phyloP scores from a whole-genome alignment of 2,888 invertebrate genomes.

The Parochlus steinenii region DNA sequence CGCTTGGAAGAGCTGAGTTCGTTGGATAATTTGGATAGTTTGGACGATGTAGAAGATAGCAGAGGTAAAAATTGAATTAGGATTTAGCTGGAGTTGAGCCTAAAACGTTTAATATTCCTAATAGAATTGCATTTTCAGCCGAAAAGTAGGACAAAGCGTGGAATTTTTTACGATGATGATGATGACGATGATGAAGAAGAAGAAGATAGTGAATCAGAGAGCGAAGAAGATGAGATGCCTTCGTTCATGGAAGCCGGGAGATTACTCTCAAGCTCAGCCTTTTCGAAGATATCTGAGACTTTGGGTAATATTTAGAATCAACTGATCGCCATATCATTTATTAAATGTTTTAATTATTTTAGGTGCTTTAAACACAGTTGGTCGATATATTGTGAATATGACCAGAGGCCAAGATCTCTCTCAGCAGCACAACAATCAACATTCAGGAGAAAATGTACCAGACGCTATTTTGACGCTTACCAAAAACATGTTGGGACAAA shows the following conservation, averaged over 20 bases:
- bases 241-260: constrained; percentile 32
- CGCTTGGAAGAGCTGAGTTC: too few relatives aligned
- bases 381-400: constrained; percentile 70
- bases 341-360: too few relatives aligned
- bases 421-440: constrained; percentile 25
- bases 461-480: constrained; percentile 64
- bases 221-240: constrained; percentile 21
- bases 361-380: constrained; percentile 73
- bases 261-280: constrained; percentile 41
- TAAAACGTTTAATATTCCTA: constrained; percentile 3
- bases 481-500: constrained; percentile 55
- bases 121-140: constrained; percentile 12
- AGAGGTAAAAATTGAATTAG: too few relatives aligned
- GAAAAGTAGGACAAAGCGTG: constrained; percentile 5
- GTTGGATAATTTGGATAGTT: too few relatives aligned
- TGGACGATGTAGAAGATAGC: too few relatives aligned
- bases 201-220: constrained; percentile 18
- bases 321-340: neutral
- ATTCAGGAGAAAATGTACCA: constrained; percentile 45
- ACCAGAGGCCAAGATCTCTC: constrained; percentile 34
- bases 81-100: neutral
- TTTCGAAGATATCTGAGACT: constrained; percentile 44
- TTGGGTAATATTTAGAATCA: constrained; percentile 19
- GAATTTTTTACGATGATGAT: constrained; percentile 10
- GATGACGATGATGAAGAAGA: constrained; percentile 7